Percentiles rank a stretch among this genome's conserved stretches.
phyloP scores from a whole-genome alignment of 2,888 invertebrate genomes.

The Diadegma fenestrale region DNA sequence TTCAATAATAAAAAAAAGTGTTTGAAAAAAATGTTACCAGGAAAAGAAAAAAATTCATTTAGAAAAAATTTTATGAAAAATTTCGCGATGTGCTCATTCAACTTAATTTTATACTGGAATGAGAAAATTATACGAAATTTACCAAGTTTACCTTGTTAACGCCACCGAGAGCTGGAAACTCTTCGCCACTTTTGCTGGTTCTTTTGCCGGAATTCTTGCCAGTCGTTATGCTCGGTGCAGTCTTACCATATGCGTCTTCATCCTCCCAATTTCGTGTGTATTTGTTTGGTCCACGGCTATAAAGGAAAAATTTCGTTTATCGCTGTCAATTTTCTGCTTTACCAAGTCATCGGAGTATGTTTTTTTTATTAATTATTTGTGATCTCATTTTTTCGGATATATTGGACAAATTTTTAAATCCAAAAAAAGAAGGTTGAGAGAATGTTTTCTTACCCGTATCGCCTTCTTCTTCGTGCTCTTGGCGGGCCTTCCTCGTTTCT shows the following conservation, averaged over 20 bases:
- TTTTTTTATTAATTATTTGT: too few relatives aligned
- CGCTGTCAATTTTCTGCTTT: too few relatives aligned
- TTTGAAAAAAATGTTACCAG: background rate
- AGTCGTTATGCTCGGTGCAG: constrained; percentile 78
- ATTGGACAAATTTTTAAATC: background rate
- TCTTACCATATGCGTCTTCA: constrained; percentile 93
- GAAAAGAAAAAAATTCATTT: background rate
- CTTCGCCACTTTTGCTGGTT: constrained; percentile 85
- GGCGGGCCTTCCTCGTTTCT: constrained; percentile 96
- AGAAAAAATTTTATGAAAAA: background rate
- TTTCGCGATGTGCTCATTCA: background rate
- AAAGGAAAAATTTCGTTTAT: constrained; percentile 47
- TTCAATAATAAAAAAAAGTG: background rate
- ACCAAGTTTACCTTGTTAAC: constrained; percentile 74
- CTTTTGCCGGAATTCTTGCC: constrained; percentile 78
- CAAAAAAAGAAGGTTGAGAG: background rate
- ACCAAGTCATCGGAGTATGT: too few relatives aligned
- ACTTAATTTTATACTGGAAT: background rate
- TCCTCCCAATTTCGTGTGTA: constrained; percentile 97
- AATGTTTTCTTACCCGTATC: constrained; percentile 90
- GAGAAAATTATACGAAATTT: background rate
- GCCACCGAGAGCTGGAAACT: constrained; percentile 86
- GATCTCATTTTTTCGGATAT: background rate
- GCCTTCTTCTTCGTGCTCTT: constrained; percentile 92
- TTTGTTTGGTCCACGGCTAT: constrained; percentile 95